These are phyloP conservation scores for Bombylius major DNA, from an alignment of 2,888 invertebrate species.

Conservation along the genomic window DNA sequence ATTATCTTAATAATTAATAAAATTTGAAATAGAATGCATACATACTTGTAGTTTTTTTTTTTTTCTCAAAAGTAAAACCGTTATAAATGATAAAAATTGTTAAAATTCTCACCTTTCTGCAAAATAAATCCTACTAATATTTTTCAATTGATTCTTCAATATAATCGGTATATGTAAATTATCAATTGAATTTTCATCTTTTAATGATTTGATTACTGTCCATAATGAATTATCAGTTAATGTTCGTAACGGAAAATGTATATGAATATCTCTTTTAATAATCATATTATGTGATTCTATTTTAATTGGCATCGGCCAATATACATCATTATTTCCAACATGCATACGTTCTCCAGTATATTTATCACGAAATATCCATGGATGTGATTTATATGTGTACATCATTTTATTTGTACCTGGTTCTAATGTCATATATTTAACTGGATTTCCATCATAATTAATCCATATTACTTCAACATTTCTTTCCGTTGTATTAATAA, in stretches of 20 bases:
- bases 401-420: constrained; percentile 39
- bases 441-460: constrained; percentile 52
- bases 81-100: too few species aligned
- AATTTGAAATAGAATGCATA: too few species aligned
- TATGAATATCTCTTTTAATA: constrained; percentile 20
- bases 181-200: constrained; percentile 4
- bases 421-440: constrained; percentile 47
- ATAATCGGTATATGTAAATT: constrained; percentile 11
- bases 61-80: too few species aligned
- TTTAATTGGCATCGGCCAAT: constrained; percentile 34
- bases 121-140: neutral
- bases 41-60: too few species aligned
- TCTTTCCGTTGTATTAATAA: constrained; percentile 46
- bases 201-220: constrained; percentile 8
- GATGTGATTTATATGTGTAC: constrained; percentile 67
- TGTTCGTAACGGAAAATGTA: constrained; percentile 29
- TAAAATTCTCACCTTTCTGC: too few species aligned
- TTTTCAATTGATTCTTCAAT: constrained; percentile 10
- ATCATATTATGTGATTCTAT: constrained; percentile 17
- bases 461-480: constrained; percentile 51
- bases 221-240: constrained; percentile 27
- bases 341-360: constrained; percentile 53
- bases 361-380: constrained; percentile 70
- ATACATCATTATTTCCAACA: constrained; percentile 41
- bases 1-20: too few species aligned